Conservation (phyloP, 2,888 invertebrate species). For the Epirrhoe alternata region DNA sequence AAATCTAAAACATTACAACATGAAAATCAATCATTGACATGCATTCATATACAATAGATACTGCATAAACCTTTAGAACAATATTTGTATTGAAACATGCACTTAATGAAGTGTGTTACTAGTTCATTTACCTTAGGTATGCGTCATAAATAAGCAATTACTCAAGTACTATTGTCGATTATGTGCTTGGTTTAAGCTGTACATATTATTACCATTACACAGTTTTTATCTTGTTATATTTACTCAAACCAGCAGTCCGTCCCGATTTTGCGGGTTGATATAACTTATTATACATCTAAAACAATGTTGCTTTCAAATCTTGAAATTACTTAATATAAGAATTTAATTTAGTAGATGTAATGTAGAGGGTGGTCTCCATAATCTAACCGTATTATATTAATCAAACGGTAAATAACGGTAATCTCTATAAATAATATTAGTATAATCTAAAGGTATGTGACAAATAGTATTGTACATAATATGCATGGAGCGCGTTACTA, state of each 20-base stretch:
- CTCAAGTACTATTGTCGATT: constrained; percentile 12
- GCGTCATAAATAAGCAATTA: constrained; percentile 30
- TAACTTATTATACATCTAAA: too few relatives aligned
- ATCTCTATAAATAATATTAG: too few relatives aligned
- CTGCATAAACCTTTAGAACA: constrained; percentile 16
- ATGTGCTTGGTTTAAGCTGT: constrained; percentile 7
- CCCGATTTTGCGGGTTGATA: too few relatives aligned
- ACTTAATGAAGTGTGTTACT: constrained; percentile 12
- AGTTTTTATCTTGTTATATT: not conserved
- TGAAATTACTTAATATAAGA: too few relatives aligned
- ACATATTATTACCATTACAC: constrained; percentile 2
- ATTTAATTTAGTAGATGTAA: too few relatives aligned
- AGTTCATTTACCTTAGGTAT: constrained; percentile 27
- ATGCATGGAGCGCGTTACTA: too few relatives aligned
- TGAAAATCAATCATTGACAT: constrained; percentile 13
- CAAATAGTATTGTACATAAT: too few relatives aligned
- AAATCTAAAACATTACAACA: not conserved
- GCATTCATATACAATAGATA: constrained; percentile 2
- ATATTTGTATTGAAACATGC: constrained; percentile 15
- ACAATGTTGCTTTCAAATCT: too few relatives aligned
- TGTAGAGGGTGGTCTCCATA: too few relatives aligned
- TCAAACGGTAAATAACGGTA: too few relatives aligned
- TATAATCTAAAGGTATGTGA: too few relatives aligned
- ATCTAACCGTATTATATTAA: too few relatives aligned
- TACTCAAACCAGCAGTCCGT: not conserved